phyloP scores from a whole-genome alignment of 2,888 invertebrate species.

The Temnothorax unifasciatus region DNA sequence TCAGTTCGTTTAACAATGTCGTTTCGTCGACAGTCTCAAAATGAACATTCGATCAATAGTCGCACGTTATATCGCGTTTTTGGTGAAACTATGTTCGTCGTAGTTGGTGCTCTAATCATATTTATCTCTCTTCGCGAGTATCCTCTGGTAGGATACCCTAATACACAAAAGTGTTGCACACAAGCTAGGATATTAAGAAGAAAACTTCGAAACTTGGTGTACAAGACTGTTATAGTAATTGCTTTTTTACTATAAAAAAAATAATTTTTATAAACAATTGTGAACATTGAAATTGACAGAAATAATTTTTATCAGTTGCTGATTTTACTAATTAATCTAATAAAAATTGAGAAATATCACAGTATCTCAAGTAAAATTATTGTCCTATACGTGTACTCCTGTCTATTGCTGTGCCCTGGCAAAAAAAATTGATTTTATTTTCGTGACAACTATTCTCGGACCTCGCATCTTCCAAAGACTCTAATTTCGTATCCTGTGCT shows the following conservation, averaged over 20 bases:
- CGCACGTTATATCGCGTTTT: not conserved
- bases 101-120: not conserved
- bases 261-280: not conserved
- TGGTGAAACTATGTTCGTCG: conserved; percentile 17
- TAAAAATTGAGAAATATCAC: not conserved
- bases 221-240: not conserved
- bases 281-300: not conserved
- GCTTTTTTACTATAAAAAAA: not conserved
- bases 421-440: not conserved
- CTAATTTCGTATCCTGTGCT: not conserved
- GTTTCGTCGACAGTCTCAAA: conserved; percentile 73
- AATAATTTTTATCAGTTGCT: not conserved
- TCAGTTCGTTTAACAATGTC: conserved; percentile 80
- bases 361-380: not conserved
- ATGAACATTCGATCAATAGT: conserved; percentile 38
- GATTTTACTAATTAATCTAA: conserved; percentile 2
- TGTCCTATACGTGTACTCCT: too few species aligned
- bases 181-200: not conserved
- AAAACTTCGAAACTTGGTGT: not conserved
- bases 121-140: not conserved
- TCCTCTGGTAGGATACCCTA: not conserved
- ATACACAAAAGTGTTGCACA: not conserved
- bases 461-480: not conserved
- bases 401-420: too few species aligned
- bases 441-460: not conserved